Base-by-base conservation (phyloP, 1,140 invertebrate species). In the Patella vulgata region DNA sequence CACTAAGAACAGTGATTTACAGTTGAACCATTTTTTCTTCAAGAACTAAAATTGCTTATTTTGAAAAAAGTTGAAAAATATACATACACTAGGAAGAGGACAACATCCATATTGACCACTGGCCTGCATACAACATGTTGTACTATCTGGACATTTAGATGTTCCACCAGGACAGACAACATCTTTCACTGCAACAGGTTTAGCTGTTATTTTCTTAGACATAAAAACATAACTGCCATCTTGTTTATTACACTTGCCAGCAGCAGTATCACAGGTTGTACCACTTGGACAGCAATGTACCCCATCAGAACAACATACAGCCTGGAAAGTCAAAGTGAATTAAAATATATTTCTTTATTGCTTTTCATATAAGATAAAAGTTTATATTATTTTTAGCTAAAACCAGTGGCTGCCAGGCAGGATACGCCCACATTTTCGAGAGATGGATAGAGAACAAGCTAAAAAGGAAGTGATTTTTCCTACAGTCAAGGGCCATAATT, bases 81-180 rank as follows among this genome's bases (percentile, higher is more conserved):
- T 12, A 43, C 51, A 66, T 70, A 76, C 74, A 59, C 70, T 65
- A 47, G 61, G 56, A 21, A 44, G 25, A n/a, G 65, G 58, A 42
- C 71, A 73, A 53, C 84, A 85, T 30, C 83, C 82, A 50, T 68
- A 84, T 14, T 60, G 39, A 9, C 68, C 78, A 43, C 31, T 50
- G 1, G 43, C 57, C 17, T 80, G 25, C 42, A 66, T 61, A 66
- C 84, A 85, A 59, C 84, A 85, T 5, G 84, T 85, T 28, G 61
- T 66, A 19, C 67, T 66, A 63, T 72, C 65, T 1, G 80, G 78
- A 64, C 84, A 85, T 51, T 80, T 55, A 47, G 63, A 64, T 25
- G 36, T 52, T 17, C 40, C 54, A 50, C 71, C 74, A 3, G 71
- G 71, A 70, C 76, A 78, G 4, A 68, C 43, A 14, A 69, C 66